Evolutionary conservation across 1,140 invertebrate genomes (phyloP), one percentile per base, ranked within the genome.

Genomic region (Drosophila fuyamai): DNA sequence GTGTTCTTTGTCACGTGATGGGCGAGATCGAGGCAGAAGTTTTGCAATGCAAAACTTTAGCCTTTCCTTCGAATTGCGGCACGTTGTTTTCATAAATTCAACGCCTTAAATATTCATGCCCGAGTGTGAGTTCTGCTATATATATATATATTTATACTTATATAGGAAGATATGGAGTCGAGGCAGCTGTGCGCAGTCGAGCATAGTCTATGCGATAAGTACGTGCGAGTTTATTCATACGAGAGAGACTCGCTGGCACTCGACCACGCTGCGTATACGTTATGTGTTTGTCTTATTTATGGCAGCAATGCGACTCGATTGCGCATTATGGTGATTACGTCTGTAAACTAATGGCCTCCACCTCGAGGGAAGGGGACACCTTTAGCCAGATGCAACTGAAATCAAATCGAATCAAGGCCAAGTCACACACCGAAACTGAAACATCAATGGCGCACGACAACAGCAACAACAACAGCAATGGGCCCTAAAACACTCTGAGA

Each of bases 181-280:
- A 66, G 79, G 71, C 83, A 86, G 83, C 83, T 86, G 83, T 83
- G 83, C 84, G 62, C 83, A 86, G 83, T 86, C 83, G 83, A 74
- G 83, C 83, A 73, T 86, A 83, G 83, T 86, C 83, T 83, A 86
- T 86, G 83, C 83, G 83, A 86, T 86, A 86, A 86, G 83, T 86
- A 86, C 83, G 83, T 86, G 83, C 79, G 80, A 86, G 83, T 83
- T 86, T 86, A 86, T 86, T 83, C 83, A 86, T 86, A 88, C 86
- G 76, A 73, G 67, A 88, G 82, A 71, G 54, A 68, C 62, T 61
- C 38, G 35, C 63, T 48, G 41, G 51, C 67, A 56, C 81, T 72
- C 44, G 48, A 77, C 65, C 62, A 82, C 76, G 63, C 66, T 70
- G 84, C 79, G 84, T 80, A 88, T 86, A 63, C 79, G 82, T 82